Base-by-base conservation (phyloP, 2,888 invertebrate species). In the Prosapia bicincta region DNA sequence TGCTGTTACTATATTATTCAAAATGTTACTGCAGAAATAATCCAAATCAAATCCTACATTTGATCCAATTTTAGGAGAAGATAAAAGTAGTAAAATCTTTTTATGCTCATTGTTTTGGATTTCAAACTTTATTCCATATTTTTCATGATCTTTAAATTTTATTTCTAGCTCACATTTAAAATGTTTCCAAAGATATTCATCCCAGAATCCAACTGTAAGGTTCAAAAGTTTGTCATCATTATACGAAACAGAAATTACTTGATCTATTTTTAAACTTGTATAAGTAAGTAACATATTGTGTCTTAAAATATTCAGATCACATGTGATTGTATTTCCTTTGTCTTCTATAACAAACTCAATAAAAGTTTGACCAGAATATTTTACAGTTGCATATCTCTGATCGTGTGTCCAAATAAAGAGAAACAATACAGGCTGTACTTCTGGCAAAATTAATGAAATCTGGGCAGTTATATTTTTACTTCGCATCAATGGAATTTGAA, bases 111-210 rank as follows among this genome's bases (percentile, higher is more conserved):
- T 23, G 43, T 71, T 71, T 38, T 75, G 28, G 9, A 38, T 25
- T 26, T 67, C 71, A 23, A 66, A 67, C 32, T 75, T 71, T 0
- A 75, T 26, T 38, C 71, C 71, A 38, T 75, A 75, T 26, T 75
- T 75, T 66, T 75, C 70, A 65, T 75, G 66, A 7, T 71, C 70
- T 69, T 74, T 74, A 28, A 74, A 30, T 0, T 9, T 2, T 2
- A 69, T 69, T 32, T 74, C 69, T 38, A 74, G n/a, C 3, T 20
- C 20, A n/a, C 54, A 54, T 54, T n/a, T 20, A 54, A 20, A 54
- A 5, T 20, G 1, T 54, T 1, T 54, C 54, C 54, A 54, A 20
- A 20, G 3, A 20, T 20, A 20, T 1, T 20, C 54, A 20, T 54
- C 20, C 3, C 3, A 5, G 3, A 20, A 20, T 20, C 54, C 54